Conservation (phyloP, 2,797 vertebrate species). For the Arvicola amphibius region DNA sequence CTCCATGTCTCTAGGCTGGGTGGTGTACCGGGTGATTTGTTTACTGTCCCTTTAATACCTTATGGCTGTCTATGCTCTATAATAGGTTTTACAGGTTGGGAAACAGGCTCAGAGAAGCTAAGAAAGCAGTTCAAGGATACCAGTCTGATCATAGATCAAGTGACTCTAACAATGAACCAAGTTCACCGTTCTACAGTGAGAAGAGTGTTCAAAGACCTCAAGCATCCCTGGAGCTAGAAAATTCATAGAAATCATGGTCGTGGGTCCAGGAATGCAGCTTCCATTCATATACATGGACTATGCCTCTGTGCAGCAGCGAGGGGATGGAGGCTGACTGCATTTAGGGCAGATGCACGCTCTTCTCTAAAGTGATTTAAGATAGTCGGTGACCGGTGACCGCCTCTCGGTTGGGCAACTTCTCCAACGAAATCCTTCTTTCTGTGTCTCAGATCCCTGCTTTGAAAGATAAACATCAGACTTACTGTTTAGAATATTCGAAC, state of each 20-base stretch:
- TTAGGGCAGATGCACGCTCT: no score
- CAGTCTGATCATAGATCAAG: neutral
- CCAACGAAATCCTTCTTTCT: neutral
- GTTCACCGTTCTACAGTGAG: neutral
- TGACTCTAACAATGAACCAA: neutral
- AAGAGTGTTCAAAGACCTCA: neutral
- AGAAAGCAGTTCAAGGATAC: neutral
- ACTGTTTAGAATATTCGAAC: neutral
- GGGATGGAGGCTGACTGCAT: neutral
- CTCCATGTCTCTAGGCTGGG: neutral
- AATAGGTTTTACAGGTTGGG: neutral
- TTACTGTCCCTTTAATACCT: neutral
- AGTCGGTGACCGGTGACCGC: neutral
- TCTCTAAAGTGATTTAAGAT: neutral
- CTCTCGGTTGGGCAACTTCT: neutral
- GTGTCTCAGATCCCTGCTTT: neutral
- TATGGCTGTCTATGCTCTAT: neutral
- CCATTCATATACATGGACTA: neutral
- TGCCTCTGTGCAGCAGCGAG: no score
- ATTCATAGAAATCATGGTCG: neutral
- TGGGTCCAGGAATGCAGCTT: neutral
- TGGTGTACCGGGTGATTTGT: neutral
- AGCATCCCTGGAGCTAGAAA: neutral
- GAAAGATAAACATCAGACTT: neutral
- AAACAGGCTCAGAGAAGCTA: conserved; percentile 1